Base-by-base conservation (phyloP, 2,888 invertebrate species). In the Limnephilus rhombicus region DNA sequence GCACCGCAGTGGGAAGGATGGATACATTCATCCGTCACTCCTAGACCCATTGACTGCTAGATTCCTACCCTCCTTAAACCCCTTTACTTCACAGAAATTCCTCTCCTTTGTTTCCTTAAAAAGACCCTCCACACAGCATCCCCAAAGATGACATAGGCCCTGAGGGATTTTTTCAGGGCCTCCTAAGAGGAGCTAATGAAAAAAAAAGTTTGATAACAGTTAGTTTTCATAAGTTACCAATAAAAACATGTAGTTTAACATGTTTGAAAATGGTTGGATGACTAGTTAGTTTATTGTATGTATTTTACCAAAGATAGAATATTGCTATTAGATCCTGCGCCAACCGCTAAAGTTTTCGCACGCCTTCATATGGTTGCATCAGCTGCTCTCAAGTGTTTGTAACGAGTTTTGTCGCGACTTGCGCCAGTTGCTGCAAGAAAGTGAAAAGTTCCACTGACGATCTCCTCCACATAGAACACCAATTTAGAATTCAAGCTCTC, bases 361-460 rank as follows among this genome's bases (percentile, higher is more conserved):
- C 2, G 68, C 68, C 24, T n/a, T 68, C n/a, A 9, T 68, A n/a
- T n/a, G 24, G 24, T 24, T 68, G 68, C 68, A 68, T 68, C 45
- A 45, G 45, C 68, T 68, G 68, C 68, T 24, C 68, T 24, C 68
- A 9, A 68, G 68, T 68, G 68, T 68, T 68, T 68, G 68, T n/a
- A 68, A 68, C 68, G 68, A 68, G 68, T 68, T 68, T 68, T 68
- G 68, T 68, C 68, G 68, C n/a, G 68, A 68, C 68, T 68, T 68
- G 68, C 68, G 68, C 68, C n/a, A 2, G 24, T 68, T 68, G 68
- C 24, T 68, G 68, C 68, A n/a, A 68, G 68, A n/a, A 24, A 68
- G 68, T 68, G 68, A 68, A 68, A 24, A n/a, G 68, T 68, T 68
- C 68, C 24, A 68, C 24, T 24, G n/a, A 68, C 68, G 24, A 24